phyloP scores from a whole-genome alignment of 2,113 vertebrate species.

The Baryphthengus martii region DNA sequence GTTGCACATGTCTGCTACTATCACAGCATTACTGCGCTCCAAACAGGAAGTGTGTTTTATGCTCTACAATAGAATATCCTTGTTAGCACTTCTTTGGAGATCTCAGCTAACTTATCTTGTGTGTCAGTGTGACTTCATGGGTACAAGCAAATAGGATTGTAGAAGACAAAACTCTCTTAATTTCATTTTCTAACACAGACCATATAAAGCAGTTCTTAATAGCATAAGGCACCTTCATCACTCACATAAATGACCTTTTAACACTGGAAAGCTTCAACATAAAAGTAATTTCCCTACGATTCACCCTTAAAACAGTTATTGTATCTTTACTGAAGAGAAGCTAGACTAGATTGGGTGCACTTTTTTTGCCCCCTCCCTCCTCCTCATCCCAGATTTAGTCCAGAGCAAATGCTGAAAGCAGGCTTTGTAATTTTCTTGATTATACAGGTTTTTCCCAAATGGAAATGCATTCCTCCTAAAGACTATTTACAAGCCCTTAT shows the following conservation, averaged over 20 bases:
- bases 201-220: not conserved
- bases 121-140: not conserved
- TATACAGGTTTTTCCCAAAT: not conserved
- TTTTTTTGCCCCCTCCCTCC: not conserved
- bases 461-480: constrained; percentile 7
- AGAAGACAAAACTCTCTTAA: not conserved
- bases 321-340: not conserved
- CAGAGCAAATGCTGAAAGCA: not conserved
- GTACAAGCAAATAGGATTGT: not conserved
- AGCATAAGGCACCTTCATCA: not conserved
- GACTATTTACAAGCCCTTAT: not conserved
- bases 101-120: not conserved
- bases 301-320: not conserved
- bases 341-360: too few relatives aligned
- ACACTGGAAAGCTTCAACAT: too few relatives aligned
- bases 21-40: not conserved
- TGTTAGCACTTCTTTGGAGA: not conserved
- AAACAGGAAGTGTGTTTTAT: not conserved
- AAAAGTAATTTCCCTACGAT: not conserved
- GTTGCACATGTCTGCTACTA: not conserved
- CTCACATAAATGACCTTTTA: not conserved
- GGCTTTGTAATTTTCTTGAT: not conserved
- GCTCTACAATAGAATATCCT: not conserved
- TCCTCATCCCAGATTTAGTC: not conserved
- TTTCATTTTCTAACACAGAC: not conserved